Evolutionary conservation across 2,888 invertebrate species (phyloP), one percentile per base, ranked within the genome.

Genomic region (Heliconius ethilla): DNA sequence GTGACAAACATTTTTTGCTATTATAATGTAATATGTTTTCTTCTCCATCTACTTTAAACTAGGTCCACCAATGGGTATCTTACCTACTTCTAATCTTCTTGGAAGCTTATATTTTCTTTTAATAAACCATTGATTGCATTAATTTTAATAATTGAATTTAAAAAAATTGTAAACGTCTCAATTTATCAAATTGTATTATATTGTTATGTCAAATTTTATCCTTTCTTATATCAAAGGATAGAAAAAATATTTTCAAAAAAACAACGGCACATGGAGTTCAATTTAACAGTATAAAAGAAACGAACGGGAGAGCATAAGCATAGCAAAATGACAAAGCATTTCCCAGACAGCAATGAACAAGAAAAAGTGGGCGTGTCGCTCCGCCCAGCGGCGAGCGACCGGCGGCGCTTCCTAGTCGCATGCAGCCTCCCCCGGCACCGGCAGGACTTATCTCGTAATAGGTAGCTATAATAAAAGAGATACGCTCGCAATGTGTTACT

Each of bases 341-440:
- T 85, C 80, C 81, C 83, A 83, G 86, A 86, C 84, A 84, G 83
- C 84, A 82, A 85, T 85, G 87, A 89, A 86, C 87, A 90, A 90
- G 90, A 91, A 91, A 91, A 90, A 89, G 91, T 89, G 91, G 94
- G 94, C 93, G 94, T 91, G 93, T 84, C 92, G 94, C 92, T 88
- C 91, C 93, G 94, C 94, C 94, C 93, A 91, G 90, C 86, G 85
- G 83, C 84, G 85, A 82, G 82, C 85, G 79, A 72, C 77, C 67
- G 75, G 55, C 82, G 84, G 80, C 86, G 87, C 86, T 89, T 88
- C 89, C 91, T 89, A 89, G 90, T 90, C 90, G 89, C 87, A 85
- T 88, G 87, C 90, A 89, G 86, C 89, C 90, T 89, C 91, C 91
- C 89, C 82, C 77, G 51, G 51, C 51, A 22, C 7, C 51, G 78